Conservation (phyloP, 2,797 vertebrate species). For the Hyperoplus lanceolatus region DNA sequence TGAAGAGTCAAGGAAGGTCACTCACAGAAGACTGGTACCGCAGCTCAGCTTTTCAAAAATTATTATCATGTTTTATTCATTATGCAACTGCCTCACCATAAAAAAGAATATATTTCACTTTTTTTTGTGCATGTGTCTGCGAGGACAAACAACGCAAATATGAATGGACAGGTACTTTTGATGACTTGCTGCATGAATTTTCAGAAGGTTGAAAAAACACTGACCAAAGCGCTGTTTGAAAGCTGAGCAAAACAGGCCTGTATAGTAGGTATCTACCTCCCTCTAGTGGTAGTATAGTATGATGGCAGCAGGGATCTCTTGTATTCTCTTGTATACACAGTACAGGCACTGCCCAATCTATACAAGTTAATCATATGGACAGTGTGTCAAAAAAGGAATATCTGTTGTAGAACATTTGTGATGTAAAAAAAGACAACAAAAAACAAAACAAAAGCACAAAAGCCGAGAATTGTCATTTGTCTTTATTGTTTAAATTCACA, state of each 20-base stretch:
- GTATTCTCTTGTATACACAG: too few relatives aligned
- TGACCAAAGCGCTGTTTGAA: too few relatives aligned
- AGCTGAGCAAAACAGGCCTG: background rate
- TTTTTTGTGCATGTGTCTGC: background rate
- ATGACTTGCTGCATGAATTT: background rate
- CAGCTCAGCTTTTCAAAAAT: constrained; percentile 21
- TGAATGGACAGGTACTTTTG: background rate
- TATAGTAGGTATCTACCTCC: constrained; percentile 47
- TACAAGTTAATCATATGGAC: background rate
- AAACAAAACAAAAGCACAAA: background rate
- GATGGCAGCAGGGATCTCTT: too few relatives aligned
- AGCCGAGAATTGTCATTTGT: constrained; percentile 56
- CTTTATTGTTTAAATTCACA: constrained; percentile 84
- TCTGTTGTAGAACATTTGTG: background rate
- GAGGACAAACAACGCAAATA: background rate
- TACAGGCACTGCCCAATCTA: background rate
- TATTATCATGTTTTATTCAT: constrained; percentile 47
- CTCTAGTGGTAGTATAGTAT: constrained; percentile 59
- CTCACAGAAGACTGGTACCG: constrained; percentile 2
- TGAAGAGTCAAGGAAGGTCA: constrained; percentile 31
- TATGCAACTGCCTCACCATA: background rate
- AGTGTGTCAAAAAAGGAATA: background rate
- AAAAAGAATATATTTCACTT: background rate
- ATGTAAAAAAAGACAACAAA: background rate
- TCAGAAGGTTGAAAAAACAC: background rate